phyloP scores from a whole-genome alignment of 2,797 vertebrate genomes.

The Tadarida brasiliensis region DNA sequence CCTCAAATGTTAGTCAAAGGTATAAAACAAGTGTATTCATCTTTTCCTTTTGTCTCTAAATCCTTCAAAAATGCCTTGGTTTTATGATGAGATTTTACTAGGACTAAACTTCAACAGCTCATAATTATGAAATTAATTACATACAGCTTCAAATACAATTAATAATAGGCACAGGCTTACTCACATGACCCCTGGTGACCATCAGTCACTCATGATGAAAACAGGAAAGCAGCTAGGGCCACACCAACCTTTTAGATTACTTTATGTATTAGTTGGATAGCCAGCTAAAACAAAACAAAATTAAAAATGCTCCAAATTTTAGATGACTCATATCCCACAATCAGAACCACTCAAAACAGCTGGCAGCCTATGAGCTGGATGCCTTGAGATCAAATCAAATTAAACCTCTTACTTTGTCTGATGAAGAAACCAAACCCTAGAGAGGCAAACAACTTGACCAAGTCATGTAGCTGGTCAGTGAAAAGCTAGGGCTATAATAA shows the following conservation, averaged over 20 bases:
- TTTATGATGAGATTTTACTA: conserved; percentile 54
- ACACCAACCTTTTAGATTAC: not conserved
- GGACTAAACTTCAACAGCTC: conserved; percentile 15
- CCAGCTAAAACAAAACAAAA: conserved; percentile 30
- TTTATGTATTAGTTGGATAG: not conserved
- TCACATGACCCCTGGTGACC: not conserved
- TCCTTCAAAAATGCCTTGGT: not conserved
- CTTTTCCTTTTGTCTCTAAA: conserved; percentile 49
- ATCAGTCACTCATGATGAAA: not conserved
- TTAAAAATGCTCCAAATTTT: not conserved
- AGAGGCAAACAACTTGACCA: not conserved
- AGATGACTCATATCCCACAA: not conserved
- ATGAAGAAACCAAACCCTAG: not conserved
- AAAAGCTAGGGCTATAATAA: not conserved
- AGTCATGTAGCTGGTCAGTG: not conserved
- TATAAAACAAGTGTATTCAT: conserved; percentile 29
- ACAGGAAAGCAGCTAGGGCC: not conserved
- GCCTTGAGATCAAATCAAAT: not conserved
- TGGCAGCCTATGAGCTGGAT: not conserved
- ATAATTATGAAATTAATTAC: conserved; percentile 34
- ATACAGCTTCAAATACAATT: conserved; percentile 46
- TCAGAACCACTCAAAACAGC: not conserved
- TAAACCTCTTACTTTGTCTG: not conserved
- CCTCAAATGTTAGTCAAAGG: not conserved
- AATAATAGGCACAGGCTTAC: not conserved